phyloP scores from a whole-genome alignment of 2,113 vertebrate species.

The Chroicocephalus ridibundus region DNA sequence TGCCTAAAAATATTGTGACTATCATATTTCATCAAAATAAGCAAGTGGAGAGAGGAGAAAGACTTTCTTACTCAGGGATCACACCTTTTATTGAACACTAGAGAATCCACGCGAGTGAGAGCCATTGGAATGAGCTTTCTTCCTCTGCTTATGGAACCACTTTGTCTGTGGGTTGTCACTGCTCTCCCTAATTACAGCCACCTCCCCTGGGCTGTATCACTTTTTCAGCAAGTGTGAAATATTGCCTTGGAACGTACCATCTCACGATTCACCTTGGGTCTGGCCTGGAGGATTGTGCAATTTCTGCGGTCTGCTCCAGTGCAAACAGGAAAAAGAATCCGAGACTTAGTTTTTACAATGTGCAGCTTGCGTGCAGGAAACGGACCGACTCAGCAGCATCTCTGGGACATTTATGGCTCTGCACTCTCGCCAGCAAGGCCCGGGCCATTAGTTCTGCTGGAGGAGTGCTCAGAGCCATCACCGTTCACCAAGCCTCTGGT shows the following conservation, averaged over 20 bases:
- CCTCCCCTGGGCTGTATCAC: constrained; percentile 30
- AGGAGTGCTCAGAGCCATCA: neutral
- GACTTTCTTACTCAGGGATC: constrained; percentile 35
- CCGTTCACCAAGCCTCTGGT: fast-evolving
- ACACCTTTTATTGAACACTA: constrained; percentile 61
- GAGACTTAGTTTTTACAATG: constrained; percentile 48
- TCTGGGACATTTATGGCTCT: constrained; percentile 2
- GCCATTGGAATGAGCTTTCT: constrained; percentile 18
- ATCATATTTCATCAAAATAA: constrained; percentile 68
- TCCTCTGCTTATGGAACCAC: constrained; percentile 33
- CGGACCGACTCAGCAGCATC: neutral
- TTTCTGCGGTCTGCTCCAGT: constrained; percentile 34
- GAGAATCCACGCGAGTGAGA: constrained; percentile 6
- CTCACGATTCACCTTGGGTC: constrained; percentile 31
- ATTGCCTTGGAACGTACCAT: neutral
- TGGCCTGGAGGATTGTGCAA: constrained; percentile 38
- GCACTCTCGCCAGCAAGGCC: neutral
- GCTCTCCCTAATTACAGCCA: constrained; percentile 8
- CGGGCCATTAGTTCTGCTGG: neutral
- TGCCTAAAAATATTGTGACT: constrained; percentile 45
- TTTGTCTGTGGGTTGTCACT: constrained; percentile 24
- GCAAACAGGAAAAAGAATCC: constrained; percentile 60
- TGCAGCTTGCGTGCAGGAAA: constrained; percentile 60
- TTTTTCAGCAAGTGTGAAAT: constrained; percentile 59
- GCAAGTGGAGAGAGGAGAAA: constrained; percentile 56